These are phyloP conservation scores for Pemphigus obesinymphae DNA, from an alignment of 1,140 invertebrate species.

Conservation along the genomic window DNA sequence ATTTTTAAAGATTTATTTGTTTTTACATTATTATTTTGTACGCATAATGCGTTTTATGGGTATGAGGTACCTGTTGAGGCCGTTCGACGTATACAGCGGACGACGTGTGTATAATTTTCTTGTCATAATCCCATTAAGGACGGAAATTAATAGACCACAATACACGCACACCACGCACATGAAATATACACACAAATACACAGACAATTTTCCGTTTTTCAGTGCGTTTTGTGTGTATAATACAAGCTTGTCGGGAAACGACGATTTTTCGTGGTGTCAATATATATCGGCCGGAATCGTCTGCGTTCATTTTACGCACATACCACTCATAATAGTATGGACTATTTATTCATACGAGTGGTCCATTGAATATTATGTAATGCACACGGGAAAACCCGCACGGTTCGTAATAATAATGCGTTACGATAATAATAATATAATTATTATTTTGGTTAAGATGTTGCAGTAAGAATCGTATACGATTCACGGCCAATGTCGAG, in stretches of 20 bases:
- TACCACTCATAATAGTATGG: background rate
- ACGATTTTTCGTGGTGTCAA: background rate
- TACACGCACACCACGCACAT: background rate
- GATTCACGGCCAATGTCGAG: too few species aligned
- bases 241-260: background rate
- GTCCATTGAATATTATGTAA: background rate
- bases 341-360: too few species aligned
- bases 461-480: too few species aligned
- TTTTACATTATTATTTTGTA: constrained; percentile 14
- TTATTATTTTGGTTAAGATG: background rate
- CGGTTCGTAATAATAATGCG: background rate
- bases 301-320: background rate
- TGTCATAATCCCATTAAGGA: constrained; percentile 41
- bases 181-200: background rate
- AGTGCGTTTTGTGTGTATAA: background rate
- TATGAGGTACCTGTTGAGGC: too few species aligned
- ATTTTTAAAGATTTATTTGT: constrained; percentile 35
- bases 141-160: constrained; percentile 35
- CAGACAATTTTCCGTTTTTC: background rate
- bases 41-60: background rate
- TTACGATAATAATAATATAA: background rate
- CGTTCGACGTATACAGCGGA: too few species aligned
- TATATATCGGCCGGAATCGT: background rate
- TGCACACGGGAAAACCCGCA: background rate
- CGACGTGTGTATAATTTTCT: constrained; percentile 6